Evolutionary conservation across 2,113 vertebrate genomes (phyloP).

Genomic region (Bolborhynchus lineola): DNA sequence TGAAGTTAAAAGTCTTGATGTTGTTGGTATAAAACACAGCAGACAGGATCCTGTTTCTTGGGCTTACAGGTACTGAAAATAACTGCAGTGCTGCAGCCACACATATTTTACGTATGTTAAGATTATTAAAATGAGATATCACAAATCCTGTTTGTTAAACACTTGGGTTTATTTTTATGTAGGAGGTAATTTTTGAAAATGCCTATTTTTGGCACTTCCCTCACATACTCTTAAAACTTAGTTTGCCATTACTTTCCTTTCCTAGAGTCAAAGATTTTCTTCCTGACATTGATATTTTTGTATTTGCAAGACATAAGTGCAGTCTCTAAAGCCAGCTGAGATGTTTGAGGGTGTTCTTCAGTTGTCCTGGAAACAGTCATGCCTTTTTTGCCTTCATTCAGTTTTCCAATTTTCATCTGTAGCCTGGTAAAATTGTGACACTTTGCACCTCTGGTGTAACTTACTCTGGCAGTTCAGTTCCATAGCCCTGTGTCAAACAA

Average conservation of each 20-base stretch:
- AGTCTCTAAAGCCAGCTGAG: neutral
- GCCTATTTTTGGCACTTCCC: neutral
- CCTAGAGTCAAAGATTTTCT: neutral
- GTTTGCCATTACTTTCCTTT: neutral
- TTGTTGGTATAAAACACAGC: neutral
- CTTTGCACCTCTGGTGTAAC: neutral
- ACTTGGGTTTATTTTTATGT: neutral
- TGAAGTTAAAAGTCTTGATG: neutral
- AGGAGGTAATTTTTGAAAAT: neutral
- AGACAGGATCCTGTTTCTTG: neutral
- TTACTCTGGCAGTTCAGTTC: neutral
- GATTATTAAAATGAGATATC: neutral
- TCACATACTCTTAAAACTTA: neutral
- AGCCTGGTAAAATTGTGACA: neutral
- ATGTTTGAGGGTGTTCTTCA: neutral
- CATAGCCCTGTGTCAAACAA: neutral
- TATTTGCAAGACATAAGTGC: neutral
- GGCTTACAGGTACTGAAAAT: neutral
- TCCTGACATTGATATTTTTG: neutral
- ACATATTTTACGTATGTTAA: fast-evolving
- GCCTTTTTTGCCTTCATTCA: neutral
- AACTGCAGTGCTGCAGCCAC: neutral
- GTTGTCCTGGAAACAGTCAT: neutral
- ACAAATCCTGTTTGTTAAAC: neutral
- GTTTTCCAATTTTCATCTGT: neutral